phyloP scores from a whole-genome alignment of 30 jellyfish, hydroid and myxozoan species.

The Aurelia aurita region DNA sequence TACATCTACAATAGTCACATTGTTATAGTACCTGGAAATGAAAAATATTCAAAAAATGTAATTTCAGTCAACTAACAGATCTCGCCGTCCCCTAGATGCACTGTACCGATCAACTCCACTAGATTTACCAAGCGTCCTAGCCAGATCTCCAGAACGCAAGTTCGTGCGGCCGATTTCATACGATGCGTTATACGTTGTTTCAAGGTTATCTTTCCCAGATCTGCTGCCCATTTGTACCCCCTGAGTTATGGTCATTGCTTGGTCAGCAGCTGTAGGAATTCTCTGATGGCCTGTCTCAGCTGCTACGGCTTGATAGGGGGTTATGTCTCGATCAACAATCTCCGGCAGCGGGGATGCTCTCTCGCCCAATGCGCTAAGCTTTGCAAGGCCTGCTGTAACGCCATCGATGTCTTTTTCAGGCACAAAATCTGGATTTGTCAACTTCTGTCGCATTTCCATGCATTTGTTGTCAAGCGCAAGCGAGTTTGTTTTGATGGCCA shows the following conservation, averaged over 20 bases:
- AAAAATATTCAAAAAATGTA: neutral
- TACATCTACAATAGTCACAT: too few relatives aligned
- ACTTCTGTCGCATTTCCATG: conserved; percentile 76
- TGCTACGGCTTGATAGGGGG: conserved; percentile 16
- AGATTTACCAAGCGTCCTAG: conserved; percentile 65
- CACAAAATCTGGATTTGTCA: conserved; percentile 59
- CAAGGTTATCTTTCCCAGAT: conserved; percentile 31
- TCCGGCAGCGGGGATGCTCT: conserved; percentile 44
- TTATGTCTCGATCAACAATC: conserved; percentile 48
- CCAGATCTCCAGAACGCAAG: conserved; percentile 76
- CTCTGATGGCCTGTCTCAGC: neutral
- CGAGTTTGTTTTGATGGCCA: conserved; percentile 80
- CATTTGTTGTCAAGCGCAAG: conserved; percentile 85
- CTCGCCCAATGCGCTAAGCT: conserved; percentile 34
- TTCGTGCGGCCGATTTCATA: conserved; percentile 39
- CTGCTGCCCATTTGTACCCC: conserved; percentile 10
- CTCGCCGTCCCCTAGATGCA: conserved; percentile 10
- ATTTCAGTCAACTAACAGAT: conserved; percentile 31
- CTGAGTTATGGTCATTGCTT: neutral
- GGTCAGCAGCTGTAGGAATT: neutral
- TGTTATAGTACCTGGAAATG: too few relatives aligned
- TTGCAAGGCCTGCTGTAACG: conserved; percentile 41
- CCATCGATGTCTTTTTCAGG: conserved; percentile 35
- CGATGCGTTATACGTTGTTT: conserved; percentile 76
- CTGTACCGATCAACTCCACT: conserved; percentile 20